Percentiles rank a stretch among this genome's conserved stretches.
Evolutionary conservation across 2,113 vertebrate species (phyloP).

Genomic region (Callocephalon fimbriatum): DNA sequence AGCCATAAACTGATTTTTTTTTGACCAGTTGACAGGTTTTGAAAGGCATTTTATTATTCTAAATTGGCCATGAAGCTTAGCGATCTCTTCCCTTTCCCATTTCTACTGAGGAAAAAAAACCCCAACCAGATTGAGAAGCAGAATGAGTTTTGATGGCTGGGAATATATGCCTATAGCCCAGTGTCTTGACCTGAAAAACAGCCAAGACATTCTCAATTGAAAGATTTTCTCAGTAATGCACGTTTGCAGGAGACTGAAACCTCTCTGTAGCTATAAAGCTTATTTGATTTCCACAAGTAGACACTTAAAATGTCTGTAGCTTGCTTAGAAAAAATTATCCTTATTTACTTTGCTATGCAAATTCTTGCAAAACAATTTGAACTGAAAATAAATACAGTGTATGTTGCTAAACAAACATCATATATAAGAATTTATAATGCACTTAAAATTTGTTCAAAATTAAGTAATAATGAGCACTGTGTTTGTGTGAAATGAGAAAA

Average conservation of each 20-base stretch:
- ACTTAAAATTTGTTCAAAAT: neutral
- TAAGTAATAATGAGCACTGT: neutral
- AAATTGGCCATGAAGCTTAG: constrained; percentile 71
- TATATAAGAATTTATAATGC: neutral
- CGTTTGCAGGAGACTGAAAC: neutral
- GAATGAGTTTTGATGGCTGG: constrained; percentile 53
- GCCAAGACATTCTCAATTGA: neutral
- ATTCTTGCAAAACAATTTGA: neutral
- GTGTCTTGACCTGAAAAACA: neutral
- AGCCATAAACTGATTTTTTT: constrained; percentile 49
- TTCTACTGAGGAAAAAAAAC: neutral
- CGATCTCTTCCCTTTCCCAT: constrained; percentile 33
- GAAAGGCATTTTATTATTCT: constrained; percentile 69
- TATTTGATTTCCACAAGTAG: neutral
- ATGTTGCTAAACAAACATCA: neutral
- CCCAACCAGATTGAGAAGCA: neutral
- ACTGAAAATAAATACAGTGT: neutral
- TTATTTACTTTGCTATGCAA: neutral
- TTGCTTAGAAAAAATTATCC: neutral
- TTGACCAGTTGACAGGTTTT: constrained; percentile 37
- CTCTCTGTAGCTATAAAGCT: neutral
- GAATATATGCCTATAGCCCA: neutral
- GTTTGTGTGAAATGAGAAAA: neutral
- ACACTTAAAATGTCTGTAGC: neutral
- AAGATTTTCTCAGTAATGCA: neutral